phyloP scores from a whole-genome alignment of 2,797 vertebrate genomes.

The Remorina albescens region DNA sequence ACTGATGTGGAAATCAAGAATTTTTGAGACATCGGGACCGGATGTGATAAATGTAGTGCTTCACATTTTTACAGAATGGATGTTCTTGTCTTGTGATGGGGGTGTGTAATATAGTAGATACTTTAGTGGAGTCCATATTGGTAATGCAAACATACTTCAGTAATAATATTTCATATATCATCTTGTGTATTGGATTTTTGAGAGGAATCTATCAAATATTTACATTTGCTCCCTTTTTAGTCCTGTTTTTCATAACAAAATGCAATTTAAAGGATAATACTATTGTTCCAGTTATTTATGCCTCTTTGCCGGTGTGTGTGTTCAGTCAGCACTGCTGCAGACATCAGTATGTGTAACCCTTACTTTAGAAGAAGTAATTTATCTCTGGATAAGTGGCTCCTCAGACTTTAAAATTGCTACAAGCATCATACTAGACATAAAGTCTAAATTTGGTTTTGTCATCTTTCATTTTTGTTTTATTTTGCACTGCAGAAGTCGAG shows the following conservation, averaged over 20 bases:
- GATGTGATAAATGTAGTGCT: too few relatives aligned
- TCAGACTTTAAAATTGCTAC: not conserved
- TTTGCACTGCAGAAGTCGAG: not conserved
- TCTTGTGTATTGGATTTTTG: not conserved
- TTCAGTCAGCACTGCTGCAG: not conserved
- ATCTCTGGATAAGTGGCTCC: not conserved
- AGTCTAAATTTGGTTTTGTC: not conserved
- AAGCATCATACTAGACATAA: not conserved
- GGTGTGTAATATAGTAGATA: too few relatives aligned
- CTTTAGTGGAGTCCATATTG: not conserved
- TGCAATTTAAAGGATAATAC: not conserved
- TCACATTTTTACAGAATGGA: too few relatives aligned
- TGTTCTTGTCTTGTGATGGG: too few relatives aligned
- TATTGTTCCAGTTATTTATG: not conserved
- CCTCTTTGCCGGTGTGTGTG: not conserved
- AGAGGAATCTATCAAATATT: not conserved
- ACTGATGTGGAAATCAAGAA: not conserved
- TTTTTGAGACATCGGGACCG: not conserved
- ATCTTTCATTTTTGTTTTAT: not conserved
- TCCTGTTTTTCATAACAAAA: not conserved
- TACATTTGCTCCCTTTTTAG: not conserved
- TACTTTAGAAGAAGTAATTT: conserved; percentile 1
- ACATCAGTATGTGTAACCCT: not conserved
- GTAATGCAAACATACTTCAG: not conserved
- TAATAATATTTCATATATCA: not conserved